Evolutionary conservation across 2,888 invertebrate genomes (phyloP), one percentile per base, ranked within the genome.

Genomic region (Isoperla grammatica): DNA sequence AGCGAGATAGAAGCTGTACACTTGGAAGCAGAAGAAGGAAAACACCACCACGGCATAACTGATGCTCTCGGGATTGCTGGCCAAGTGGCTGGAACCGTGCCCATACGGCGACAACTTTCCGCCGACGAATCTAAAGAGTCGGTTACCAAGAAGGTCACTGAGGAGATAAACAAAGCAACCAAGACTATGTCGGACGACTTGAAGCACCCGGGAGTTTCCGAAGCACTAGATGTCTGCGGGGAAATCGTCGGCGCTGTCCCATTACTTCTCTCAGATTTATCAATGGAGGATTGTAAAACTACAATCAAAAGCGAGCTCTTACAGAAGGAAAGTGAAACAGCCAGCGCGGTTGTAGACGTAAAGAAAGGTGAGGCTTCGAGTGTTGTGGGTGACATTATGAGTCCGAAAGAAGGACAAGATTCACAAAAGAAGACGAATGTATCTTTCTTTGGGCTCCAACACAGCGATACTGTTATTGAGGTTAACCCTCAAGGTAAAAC

Each of bases 381-480:
- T 35, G 50, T 6, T 50, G 19, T 15, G 4, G 29, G 1, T 22
- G 19, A 48, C 12, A 46, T 15, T 29, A 48, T 22, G 48, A 57
- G 22, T 11, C 46, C 45, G 35, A 11, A 37, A 5, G 40, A 13
- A 15, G 40, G 35, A 13, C 13, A 56, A 11, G 11, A 22, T 15
- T 48, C 56, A 49, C 35, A 49, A 56, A 20, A 60, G 23, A 53
- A 50, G 48, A 56, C 20, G 39, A 43, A 53, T 42, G 40, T 42
- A 12, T 58, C 55, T 56, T 62, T 57, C 42, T 56, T 59, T 13
- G 46, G 49, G 12, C 23, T 60, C 19, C 63, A 61, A 15, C 40
- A 63, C 11, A 53, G 53, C 40, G 17, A 37, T 9, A 53, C 53
- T 6, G 53, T 53, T 8, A 53, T 53, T 20, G 53, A 53, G 13